Evolutionary conservation across 1,140 invertebrate genomes (phyloP), one percentile per base, ranked within the genome.

Genomic region (Oscheius sp.): DNA sequence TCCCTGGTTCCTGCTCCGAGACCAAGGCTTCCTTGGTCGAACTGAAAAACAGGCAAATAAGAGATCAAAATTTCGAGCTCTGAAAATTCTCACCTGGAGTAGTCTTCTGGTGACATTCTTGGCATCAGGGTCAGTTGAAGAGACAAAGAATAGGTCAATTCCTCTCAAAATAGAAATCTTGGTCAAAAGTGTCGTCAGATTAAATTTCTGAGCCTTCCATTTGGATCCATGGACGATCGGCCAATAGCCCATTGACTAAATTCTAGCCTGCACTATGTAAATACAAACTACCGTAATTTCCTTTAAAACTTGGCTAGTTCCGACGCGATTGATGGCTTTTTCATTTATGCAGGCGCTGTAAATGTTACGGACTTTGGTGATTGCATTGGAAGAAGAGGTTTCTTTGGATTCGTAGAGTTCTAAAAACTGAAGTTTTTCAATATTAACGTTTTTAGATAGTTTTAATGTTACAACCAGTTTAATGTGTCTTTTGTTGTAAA

Each of bases 21-120:
- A 15, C 79, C 81, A 3, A 82, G 74, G 36, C 66, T 73, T 38
- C 78, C 79, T 73, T 82, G 81, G 66, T 82, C 81, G 52, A 82
- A 78, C 18, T 59, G 55, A 59, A 59, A 59, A n/a, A n/a, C n/a
- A n/a, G n/a, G n/a, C n/a, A n/a, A n/a, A n/a, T n/a, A n/a, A n/a
- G n/a, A n/a, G n/a, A n/a, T n/a, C n/a, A n/a, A n/a, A n/a, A n/a
- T n/a, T n/a, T n/a, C n/a, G n/a, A n/a, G n/a, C n/a, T n/a, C n/a
- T n/a, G n/a, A n/a, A n/a, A n/a, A n/a, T n/a, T n/a, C n/a, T n/a
- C n/a, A n/a, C 38, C 45, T 79, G 73, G 2, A 83, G 36, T 23
- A 70, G 52, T 26, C 68, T 36, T n/a, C 74, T 38, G 23, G 75
- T 63, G 13, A 78, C 80, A 68, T 79, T 78, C 1, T 80, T 80